Evolutionary conservation across 1,140 invertebrate genomes (phyloP), one percentile per base, ranked within the genome.

Genomic region (Anastatus disparis): DNA sequence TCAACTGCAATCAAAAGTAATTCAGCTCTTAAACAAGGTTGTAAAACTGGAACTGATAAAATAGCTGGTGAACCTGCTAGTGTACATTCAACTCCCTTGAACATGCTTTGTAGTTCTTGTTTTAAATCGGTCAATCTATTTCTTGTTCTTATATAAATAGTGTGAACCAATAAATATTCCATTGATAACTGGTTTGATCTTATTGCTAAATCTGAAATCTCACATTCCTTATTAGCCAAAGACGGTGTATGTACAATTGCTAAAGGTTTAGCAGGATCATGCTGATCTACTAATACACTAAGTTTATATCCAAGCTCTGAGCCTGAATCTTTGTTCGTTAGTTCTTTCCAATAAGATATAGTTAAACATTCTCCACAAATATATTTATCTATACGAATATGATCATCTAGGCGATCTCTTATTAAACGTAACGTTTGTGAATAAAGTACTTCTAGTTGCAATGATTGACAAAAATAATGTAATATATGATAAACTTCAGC

Each of bases 91-190:
- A 91, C 88, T 76, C 92, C 89, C 80, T 92, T 91, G 12, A 92
- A 84, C 81, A 93, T 89, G n/a, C 86, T 86, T 81, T 93, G 89
- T 31, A 95, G 79, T 78, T 94, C 91, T 70, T 93, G 90, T 82
- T 93, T 93, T n/a, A 97, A 88, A 79, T 97, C 94, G 35, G 88
- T 88, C 7, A 98, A 86, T 20, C 95, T 87, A 74, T 91, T 92
- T 59, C 93, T 89, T 0, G 95, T 96, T 68, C 97, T 88, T 27
- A 98, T 92, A 82, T 98, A 97, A 78, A 99, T 97, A 0, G 97
- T 99, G 78, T 98, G 95, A n/a, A 98, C 95, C n/a, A 99, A 86
- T 50, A 99, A 86, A 50, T 95, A 91, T 86, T 98, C 96, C 90
- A 99, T 94, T 1, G 96, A 98, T 1, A 98, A 87, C 73, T 95